Evolutionary conservation across 2,888 invertebrate genomes (phyloP), one percentile per base, ranked within the genome.

Genomic region (Cyclophora albipunctata): DNA sequence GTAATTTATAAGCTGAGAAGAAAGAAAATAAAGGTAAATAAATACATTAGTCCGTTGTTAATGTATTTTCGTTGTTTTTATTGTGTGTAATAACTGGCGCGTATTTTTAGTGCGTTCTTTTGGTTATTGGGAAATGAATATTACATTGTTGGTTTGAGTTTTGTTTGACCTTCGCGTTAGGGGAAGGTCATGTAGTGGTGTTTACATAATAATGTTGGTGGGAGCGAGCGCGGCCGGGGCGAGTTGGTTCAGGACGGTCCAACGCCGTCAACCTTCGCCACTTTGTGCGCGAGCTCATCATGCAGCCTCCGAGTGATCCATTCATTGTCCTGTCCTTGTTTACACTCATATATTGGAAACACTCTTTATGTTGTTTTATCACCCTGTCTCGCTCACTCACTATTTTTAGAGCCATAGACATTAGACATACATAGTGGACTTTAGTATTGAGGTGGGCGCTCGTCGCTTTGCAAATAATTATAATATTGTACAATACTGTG

Each of bases 121-220:
- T 20, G 20, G 20, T 20, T 20, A 20, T 20, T 20, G 20, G 20
- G 20, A 20, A 20, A 20, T 20, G 20, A 20, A 1, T 20, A 20
- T 20, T 20, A 20, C 2, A 20, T 20, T 20, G 20, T 20, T 20
- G 20, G 20, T 20, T 20, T 20, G 20, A 20, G 20, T 20, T 20
- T 37, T 54, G 43, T 60, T 50, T 80, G 84, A 85, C 85, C 85
- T 86, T 84, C 78, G 73, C 34, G 48, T 41, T 52, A 52, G 34
- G 65, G 73, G 71, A 86, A 86, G 85, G 85, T 86, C 85, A 81
- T 63, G 67, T 63, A 62, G 60, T 59, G 75, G 74, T 83, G 78
- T 84, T 80, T 81, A 79, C 76, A 78, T 82, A 80, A 81, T 80
- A 77, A 70, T 41, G 40, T 45, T 34, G 33, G 40, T 43, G 46